Evolutionary conservation across 2,888 invertebrate genomes (phyloP).

Genomic region (Muscina levida): DNA sequence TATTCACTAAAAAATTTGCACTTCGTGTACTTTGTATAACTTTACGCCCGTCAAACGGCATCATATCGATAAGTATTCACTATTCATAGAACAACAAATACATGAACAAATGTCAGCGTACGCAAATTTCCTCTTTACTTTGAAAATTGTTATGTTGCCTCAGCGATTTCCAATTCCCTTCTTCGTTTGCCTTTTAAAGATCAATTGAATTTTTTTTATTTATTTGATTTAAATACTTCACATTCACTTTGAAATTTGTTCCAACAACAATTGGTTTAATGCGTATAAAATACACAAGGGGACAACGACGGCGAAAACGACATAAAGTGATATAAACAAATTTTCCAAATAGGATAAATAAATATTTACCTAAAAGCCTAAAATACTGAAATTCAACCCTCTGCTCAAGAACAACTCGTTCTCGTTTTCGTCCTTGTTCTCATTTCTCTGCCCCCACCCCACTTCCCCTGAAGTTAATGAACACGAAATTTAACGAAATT

Average conservation of each 20-base stretch:
- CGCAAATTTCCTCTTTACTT: too few species aligned
- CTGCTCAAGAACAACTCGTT: constrained; percentile 21
- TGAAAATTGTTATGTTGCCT: too few species aligned
- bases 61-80: too few species aligned
- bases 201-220: background rate
- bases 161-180: background rate
- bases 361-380: constrained; percentile 61
- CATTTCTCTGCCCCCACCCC: too few species aligned
- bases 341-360: constrained; percentile 47
- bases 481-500: constrained; percentile 42
- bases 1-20: too few species aligned
- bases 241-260: background rate
- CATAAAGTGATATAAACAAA: constrained; percentile 19
- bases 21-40: too few species aligned
- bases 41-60: too few species aligned
- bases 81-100: too few species aligned
- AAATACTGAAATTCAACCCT: constrained; percentile 32
- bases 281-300: background rate
- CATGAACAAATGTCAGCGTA: too few species aligned
- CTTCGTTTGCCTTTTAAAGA: too few species aligned
- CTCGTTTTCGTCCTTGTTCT: too few species aligned
- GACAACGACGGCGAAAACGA: background rate
- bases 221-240: constrained; percentile 27
- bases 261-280: constrained; percentile 22
- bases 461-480: constrained; percentile 45